Percentiles rank a stretch among this genome's conserved stretches.
Conservation (phyloP, 2,113 vertebrate genomes). For the Columba janthina region DNA sequence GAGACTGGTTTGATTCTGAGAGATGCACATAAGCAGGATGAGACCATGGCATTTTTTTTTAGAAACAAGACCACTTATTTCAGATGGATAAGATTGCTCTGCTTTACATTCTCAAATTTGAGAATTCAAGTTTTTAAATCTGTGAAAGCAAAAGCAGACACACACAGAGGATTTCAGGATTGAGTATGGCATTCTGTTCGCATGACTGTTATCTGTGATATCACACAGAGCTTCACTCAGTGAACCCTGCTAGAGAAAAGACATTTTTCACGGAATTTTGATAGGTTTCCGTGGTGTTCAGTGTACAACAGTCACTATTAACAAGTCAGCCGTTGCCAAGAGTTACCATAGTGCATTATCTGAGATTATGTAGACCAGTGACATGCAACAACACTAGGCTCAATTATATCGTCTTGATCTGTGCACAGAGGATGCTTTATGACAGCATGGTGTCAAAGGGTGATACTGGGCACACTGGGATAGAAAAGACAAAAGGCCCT, state of each 20-base stretch:
- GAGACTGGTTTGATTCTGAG: neutral
- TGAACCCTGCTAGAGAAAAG: neutral
- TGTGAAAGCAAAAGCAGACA: neutral
- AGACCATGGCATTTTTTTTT: neutral
- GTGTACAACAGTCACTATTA: conserved; percentile 55
- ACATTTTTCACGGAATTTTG: conserved; percentile 6
- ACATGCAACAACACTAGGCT: conserved; percentile 43
- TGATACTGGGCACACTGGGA: neutral
- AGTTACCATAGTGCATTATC: conserved; percentile 55
- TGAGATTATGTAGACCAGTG: conserved; percentile 58
- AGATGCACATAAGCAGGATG: neutral
- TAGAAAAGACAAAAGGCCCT: neutral
- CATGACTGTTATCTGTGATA: neutral
- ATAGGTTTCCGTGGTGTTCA: neutral
- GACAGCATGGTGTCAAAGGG: conserved; percentile 44
- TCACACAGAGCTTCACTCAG: neutral
- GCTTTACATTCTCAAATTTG: neutral
- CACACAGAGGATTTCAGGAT: neutral
- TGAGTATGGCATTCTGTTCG: neutral
- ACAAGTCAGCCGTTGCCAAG: conserved; percentile 49
- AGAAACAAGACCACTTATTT: neutral
- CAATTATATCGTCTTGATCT: conserved; percentile 43
- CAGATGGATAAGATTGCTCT: neutral
- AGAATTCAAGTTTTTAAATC: neutral
- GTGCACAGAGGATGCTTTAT: conserved; percentile 61